phyloP scores from a whole-genome alignment of 37 sponge, comb jelly and placozoan species.

The Eunapius fragilis region DNA sequence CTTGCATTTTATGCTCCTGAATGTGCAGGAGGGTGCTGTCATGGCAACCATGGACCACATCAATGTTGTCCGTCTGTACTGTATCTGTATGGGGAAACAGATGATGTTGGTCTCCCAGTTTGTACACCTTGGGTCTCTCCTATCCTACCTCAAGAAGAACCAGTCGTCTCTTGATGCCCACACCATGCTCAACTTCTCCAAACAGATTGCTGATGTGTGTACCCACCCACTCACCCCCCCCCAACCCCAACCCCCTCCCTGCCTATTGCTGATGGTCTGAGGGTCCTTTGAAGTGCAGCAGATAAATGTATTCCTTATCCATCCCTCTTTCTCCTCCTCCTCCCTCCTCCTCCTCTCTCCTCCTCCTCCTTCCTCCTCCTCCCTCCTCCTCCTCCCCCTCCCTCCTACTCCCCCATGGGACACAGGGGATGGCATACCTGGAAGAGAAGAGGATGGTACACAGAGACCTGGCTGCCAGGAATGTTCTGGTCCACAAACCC shows the following conservation, averaged over 20 bases:
- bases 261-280: too few relatives aligned
- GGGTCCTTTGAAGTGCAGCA: too few relatives aligned
- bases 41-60: conserved; percentile 90
- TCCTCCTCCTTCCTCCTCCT: too few relatives aligned
- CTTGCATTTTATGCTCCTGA: not conserved
- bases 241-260: too few relatives aligned
- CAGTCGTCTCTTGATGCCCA: conserved; percentile 66
- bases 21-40: conserved; percentile 75
- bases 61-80: conserved; percentile 81
- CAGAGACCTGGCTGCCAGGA: conserved; percentile 90
- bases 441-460: conserved; percentile 88
- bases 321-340: too few relatives aligned
- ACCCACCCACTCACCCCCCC: too few relatives aligned
- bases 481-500: conserved; percentile 86
- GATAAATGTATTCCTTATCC: too few relatives aligned
- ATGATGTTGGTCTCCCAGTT: conserved; percentile 93
- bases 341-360: too few relatives aligned
- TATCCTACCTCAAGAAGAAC: conserved; percentile 85
- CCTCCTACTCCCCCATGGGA: not conserved
- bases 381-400: too few relatives aligned
- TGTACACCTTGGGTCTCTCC: conserved; percentile 83
- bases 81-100: conserved; percentile 83
- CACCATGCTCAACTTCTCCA: conserved; percentile 66
- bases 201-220: conserved; percentile 75
- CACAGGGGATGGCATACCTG: conserved; percentile 89